Percentiles rank a stretch among this genome's conserved stretches.
Evolutionary conservation across 2,888 invertebrate genomes (phyloP).

Genomic region (Hypercompe scribonia): DNA sequence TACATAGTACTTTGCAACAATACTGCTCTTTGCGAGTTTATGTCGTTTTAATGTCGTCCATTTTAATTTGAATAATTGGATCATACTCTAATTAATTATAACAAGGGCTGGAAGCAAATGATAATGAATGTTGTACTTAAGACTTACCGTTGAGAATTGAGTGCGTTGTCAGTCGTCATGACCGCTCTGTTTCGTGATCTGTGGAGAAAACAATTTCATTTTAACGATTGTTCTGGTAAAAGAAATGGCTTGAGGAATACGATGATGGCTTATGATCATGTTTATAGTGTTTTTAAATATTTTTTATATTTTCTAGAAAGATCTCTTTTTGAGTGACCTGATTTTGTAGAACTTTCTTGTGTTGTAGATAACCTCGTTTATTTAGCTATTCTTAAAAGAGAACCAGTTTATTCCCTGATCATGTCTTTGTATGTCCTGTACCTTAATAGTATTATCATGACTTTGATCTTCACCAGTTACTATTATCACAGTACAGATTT

Average conservation of each 20-base stretch:
- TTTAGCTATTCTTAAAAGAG: no score
- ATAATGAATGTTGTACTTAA: neutral
- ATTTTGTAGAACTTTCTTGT: no score
- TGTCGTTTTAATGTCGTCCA: slow-evolving; percentile 2
- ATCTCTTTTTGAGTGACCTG: no score
- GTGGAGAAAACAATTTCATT: slow-evolving; percentile 53
- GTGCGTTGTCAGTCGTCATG: slow-evolving; percentile 78
- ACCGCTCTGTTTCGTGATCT: slow-evolving; percentile 57
- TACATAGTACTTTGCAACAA: slow-evolving; percentile 5
- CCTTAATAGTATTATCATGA: no score
- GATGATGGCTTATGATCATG: neutral
- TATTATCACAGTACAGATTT: no score
- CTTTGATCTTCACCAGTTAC: no score
- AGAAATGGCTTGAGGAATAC: neutral
- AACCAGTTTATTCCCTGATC: no score
- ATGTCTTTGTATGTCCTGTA: no score
- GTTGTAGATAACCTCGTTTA: no score
- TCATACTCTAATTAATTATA: slow-evolving; percentile 8
- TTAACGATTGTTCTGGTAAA: neutral
- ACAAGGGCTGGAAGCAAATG: neutral
- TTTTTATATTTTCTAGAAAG: neutral
- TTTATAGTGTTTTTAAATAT: neutral
- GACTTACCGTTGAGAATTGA: slow-evolving; percentile 80
- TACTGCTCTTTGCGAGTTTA: neutral
- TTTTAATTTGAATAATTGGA: slow-evolving; percentile 14